phyloP scores from a whole-genome alignment of 2,797 vertebrate species.

The Leucoraja ocellata region DNA sequence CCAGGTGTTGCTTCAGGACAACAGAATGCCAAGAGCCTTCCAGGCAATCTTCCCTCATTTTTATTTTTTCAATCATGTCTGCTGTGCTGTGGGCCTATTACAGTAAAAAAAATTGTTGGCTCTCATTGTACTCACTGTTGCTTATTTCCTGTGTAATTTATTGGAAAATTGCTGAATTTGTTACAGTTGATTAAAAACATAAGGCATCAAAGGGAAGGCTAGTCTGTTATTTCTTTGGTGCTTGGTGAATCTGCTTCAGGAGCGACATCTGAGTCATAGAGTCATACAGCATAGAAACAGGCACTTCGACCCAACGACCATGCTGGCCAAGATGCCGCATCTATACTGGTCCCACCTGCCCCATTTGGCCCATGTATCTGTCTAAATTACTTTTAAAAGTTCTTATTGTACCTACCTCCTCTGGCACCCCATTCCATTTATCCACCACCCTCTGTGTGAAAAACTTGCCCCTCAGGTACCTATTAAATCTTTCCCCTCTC shows the following conservation, averaged over 20 bases:
- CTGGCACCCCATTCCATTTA: too few species aligned
- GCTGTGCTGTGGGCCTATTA: background rate
- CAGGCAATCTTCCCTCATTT: constrained; percentile 27
- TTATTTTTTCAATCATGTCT: background rate
- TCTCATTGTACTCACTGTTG: background rate
- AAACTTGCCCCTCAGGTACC: too few species aligned
- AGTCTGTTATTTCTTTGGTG: background rate
- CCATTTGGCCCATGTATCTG: too few species aligned
- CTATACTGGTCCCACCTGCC: too few species aligned
- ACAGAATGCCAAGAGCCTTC: constrained; percentile 2
- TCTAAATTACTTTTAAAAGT: too few species aligned
- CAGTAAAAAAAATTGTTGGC: background rate
- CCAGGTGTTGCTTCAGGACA: constrained; percentile 28
- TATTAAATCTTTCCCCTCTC: too few species aligned
- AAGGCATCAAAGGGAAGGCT: background rate
- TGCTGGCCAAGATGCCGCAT: too few species aligned
- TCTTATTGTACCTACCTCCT: too few species aligned
- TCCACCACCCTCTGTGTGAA: too few species aligned
- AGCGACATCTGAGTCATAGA: background rate
- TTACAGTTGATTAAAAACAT: constrained; percentile 14
- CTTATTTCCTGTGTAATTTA: background rate
- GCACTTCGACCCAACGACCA: too few species aligned
- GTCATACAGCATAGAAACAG: too few species aligned
- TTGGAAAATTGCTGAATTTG: background rate
- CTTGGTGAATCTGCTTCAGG: background rate